Percentiles rank a stretch among this genome's conserved stretches.
Evolutionary conservation across 2,113 vertebrate genomes (phyloP).

Genomic region (Puffinus mauretanicus): DNA sequence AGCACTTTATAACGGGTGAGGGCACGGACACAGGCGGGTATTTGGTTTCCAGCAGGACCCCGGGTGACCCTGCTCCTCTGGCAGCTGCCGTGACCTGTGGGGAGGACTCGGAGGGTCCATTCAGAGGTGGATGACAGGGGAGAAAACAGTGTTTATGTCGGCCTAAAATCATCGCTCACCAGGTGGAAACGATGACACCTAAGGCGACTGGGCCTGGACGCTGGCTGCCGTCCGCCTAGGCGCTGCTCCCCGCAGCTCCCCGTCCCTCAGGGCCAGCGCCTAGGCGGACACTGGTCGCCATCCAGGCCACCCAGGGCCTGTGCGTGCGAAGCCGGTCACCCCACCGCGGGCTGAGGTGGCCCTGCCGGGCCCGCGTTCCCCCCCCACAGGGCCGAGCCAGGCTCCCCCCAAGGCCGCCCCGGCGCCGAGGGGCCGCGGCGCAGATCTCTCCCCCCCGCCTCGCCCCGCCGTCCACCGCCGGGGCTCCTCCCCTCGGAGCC

Average conservation of each 20-base stretch:
- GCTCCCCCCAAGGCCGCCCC: background rate
- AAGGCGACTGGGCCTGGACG: background rate
- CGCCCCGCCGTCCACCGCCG: no score
- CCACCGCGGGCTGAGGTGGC: background rate
- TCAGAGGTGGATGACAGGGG: no score
- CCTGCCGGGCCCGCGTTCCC: background rate
- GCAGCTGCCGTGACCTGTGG: background rate
- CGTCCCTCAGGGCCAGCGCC: no score
- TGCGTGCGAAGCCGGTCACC: background rate
- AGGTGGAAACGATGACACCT: background rate
- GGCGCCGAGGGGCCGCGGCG: no score
- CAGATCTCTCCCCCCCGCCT: no score
- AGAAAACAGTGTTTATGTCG: background rate
- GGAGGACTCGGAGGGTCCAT: background rate
- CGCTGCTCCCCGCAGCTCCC: no score
- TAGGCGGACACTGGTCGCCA: background rate
- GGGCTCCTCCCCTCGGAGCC: background rate
- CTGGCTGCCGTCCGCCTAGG: background rate
- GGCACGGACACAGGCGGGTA: background rate
- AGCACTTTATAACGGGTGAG: constrained; percentile 18
- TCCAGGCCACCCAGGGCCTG: background rate
- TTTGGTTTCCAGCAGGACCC: background rate
- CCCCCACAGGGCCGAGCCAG: background rate
- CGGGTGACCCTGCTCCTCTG: background rate
- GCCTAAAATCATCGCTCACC: background rate